Conservation (phyloP, 92 coral and sea anemone genomes). For the Zoanthus solanderi region DNA sequence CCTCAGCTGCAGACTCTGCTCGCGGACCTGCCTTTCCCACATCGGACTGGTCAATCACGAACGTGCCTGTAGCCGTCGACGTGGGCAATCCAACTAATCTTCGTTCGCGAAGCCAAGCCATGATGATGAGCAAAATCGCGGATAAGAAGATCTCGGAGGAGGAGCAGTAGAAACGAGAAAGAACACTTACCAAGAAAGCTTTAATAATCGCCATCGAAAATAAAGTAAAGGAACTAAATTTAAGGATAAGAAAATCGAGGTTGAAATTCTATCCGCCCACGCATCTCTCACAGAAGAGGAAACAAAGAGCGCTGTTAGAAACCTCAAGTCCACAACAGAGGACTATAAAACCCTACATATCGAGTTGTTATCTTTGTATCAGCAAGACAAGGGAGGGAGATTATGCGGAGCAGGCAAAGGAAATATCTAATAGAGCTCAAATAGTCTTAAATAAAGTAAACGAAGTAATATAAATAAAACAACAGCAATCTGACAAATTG, state of each 20-base stretch:
- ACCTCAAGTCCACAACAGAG: constrained; percentile 6
- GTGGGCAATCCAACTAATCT: too few relatives aligned
- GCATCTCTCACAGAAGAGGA: constrained; percentile 3
- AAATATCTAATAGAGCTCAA: constrained; percentile 13
- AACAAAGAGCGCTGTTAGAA: constrained; percentile 1
- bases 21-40: too few relatives aligned
- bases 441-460: constrained; percentile 13
- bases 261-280: constrained; percentile 5
- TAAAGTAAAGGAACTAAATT: neutral
- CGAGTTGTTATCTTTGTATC: constrained; percentile 13
- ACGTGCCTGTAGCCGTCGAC: too few relatives aligned
- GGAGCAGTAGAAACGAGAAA: neutral
- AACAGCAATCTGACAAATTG: constrained; percentile 17
- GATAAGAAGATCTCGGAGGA: neutral
- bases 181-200: constrained; percentile 1
- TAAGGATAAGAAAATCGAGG: neutral
- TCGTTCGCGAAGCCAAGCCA: too few relatives aligned
- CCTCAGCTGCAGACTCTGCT: too few relatives aligned
- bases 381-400: constrained; percentile 12
- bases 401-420: neutral
- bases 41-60: too few relatives aligned
- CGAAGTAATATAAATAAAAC: constrained; percentile 3
- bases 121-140: neutral
- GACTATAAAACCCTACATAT: constrained; percentile 3
- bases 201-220: constrained; percentile 2